These are phyloP conservation scores for Rhagoletis pomonella DNA, from an alignment of 1,140 invertebrate genomes.

Conservation along the genomic window DNA sequence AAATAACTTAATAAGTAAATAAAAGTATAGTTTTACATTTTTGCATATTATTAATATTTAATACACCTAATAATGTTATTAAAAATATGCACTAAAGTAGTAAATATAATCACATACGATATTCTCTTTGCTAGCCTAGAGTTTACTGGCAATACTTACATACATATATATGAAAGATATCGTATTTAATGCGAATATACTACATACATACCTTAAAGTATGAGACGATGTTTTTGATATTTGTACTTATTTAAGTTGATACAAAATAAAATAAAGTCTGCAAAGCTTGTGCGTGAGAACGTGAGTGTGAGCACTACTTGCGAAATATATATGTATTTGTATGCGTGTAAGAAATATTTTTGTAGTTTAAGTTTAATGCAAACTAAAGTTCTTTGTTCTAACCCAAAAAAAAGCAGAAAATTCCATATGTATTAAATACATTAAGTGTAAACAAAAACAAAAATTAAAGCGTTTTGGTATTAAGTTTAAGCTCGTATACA, in stretches of 20 bases:
- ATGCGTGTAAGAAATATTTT: not conserved
- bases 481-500: not conserved
- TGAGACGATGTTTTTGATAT: not conserved
- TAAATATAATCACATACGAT: not conserved
- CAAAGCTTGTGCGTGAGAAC: not conserved
- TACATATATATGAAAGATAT: not conserved
- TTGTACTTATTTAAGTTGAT: slow-evolving; percentile 13
- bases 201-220: not conserved
- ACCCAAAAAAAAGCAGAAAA: not conserved
- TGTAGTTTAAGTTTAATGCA: not conserved
- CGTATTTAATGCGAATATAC: slow-evolving; percentile 19
- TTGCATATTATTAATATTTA: not conserved
- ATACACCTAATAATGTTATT: not conserved
- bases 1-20: not conserved
- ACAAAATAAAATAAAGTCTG: not conserved
- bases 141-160: not conserved
- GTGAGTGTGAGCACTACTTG: not conserved
- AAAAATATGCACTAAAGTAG: not conserved
- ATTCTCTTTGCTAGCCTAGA: not conserved
- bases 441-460: not conserved
- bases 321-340: not conserved
- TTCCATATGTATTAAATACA: not conserved
- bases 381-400: not conserved
- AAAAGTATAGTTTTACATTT: too few species aligned
- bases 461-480: not conserved